Evolutionary conservation across 2,888 invertebrate genomes (phyloP), one percentile per base, ranked within the genome.

Genomic region (Philereme vetulata): DNA sequence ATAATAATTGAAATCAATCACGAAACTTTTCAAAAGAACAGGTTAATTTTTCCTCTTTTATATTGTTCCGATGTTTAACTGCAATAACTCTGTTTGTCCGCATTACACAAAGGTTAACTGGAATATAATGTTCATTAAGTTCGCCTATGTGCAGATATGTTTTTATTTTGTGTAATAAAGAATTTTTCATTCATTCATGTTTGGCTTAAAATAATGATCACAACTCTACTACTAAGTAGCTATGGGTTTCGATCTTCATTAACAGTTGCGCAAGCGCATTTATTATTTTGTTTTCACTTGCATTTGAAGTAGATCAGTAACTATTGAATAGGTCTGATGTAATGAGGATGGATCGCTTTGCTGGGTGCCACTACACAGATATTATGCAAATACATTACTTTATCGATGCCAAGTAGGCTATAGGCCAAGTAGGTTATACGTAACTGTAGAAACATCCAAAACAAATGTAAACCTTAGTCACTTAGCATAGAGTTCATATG

Each of bases 201-300:
- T 21, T 21, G 21, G 21, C 2, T 21, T 21, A 1, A 21, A 21
- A 21, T 21, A 21, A 40, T 46, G 4, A 45, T 35, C 52, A 59
- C 66, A 64, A 56, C 64, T 63, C 56, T 61, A 62, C 2, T 40
- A 32, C 21, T 21, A 21, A 21, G 40, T 54, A 45, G 10, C 33
- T 44, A 42, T 45, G 32, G 51, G 50, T 51, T 64, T 51, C 53
- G 53, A 56, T 60, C 61, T 62, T 60, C 62, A 66, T 64, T 54
- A 62, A 48, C 46, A 58, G 46, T 68, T 68, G 60, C 63, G 33
- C 54, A 58, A 65, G 33, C 45, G 21, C 55, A 62, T 65, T 63
- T 60, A 60, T 63, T 60, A 59, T 62, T 65, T 63, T 60, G 62
- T 63, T 60, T 57, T 62, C 47, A 64, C 57, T 59, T 52, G 53